Evolutionary conservation across 1,140 invertebrate species (phyloP).

Genomic region (Homarus americanus): DNA sequence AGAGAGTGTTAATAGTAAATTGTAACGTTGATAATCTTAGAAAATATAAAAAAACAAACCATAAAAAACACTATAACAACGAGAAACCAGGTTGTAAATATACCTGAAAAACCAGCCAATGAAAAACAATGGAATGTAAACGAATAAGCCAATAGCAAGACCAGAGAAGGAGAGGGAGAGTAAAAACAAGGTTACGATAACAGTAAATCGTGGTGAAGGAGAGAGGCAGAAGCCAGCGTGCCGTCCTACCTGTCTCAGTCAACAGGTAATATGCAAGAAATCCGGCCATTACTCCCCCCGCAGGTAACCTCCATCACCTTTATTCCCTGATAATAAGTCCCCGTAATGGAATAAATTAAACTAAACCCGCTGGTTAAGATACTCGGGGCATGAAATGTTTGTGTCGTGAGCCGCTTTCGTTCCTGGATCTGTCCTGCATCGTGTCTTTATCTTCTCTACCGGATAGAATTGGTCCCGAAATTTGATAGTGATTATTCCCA

Average conservation of each 20-base stretch:
- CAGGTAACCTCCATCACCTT: not conserved
- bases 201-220: not conserved
- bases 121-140: too few species aligned
- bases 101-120: too few species aligned
- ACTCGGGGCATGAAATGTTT: not conserved
- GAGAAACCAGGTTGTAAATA: too few species aligned
- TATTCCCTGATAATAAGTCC: constrained; percentile 4
- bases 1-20: too few species aligned
- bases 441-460: not conserved
- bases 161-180: not conserved
- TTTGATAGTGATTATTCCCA: not conserved
- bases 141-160: not conserved
- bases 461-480: not conserved
- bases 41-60: too few species aligned
- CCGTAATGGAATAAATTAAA: constrained; percentile 2
- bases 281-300: not conserved
- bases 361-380: not conserved
- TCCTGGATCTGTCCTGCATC: not conserved
- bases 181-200: too few species aligned
- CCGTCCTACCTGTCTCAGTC: not conserved
- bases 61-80: too few species aligned
- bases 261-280: constrained; percentile 3
- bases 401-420: not conserved
- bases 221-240: not conserved
- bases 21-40: too few species aligned